Evolutionary conservation across 1,140 invertebrate genomes (phyloP), one percentile per base, ranked within the genome.

Genomic region (Drosophila ambigua): DNA sequence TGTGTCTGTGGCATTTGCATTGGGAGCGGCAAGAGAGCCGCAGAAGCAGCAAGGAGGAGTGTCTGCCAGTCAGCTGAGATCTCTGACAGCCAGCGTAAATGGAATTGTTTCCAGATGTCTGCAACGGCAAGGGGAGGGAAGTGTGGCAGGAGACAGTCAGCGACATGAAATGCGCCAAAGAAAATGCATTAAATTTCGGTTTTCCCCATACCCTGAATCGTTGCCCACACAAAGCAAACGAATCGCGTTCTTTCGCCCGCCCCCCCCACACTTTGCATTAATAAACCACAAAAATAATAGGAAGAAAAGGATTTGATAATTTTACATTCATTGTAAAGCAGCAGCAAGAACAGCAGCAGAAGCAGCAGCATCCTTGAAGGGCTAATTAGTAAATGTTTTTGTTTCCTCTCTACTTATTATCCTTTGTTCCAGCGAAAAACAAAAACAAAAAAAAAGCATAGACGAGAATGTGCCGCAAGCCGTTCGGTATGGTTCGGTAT

Each of bases 351-450:
- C 31, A 11, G 9, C 3, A 11, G 31, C 31, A 9, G 9, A 9
- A 4, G 11, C 31, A 39, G 35, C 11, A 55, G 66, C 44, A 55
- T 58, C 67, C 72, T 68, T 39, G 65, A 35, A 60, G 64, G 59
- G 82, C 82, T 87, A 85, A 85, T 85, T 85, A 85, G 82, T 77
- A 74, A 58, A 57, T 60, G 68, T 63, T 64, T 76, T 72, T 68
- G 49, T 49, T 60, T 59, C 62, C 46, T 60, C 64, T 52, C 53
- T 54, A 39, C 35, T 39, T 39, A 58, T 65, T 84, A 65, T 76
- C 63, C 74, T 79, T 84, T 84, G 76, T 79, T 61, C 23, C 13
- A 63, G 52, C 61, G 6, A 15, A 24, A 24, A 24, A 4, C 64
- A 61, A 73, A 48, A 77, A 72, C 16, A 76, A 76, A 60, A 76